These are phyloP conservation scores for Embidobia sp. DNA, from an alignment of 2,888 invertebrate genomes.

Conservation along the genomic window DNA sequence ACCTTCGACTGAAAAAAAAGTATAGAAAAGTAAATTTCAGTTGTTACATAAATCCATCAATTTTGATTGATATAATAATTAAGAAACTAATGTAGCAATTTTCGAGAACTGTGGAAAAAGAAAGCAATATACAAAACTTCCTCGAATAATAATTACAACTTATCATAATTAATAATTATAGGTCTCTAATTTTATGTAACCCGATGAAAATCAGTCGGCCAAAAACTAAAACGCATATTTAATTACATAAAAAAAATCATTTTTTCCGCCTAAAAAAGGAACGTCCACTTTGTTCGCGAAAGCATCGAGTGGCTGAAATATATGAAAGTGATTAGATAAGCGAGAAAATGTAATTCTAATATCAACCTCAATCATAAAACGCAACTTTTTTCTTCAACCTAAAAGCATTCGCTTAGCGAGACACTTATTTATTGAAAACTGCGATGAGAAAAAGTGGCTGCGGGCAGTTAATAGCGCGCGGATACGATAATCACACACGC, in stretches of 20 bases:
- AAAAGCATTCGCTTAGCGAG: no score
- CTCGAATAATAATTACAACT: not conserved
- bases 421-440: slow-evolving; percentile 7
- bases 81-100: no score
- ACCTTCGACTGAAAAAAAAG: no score
- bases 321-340: slow-evolving; percentile 33
- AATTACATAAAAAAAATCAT: slow-evolving; percentile 1
- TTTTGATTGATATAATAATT: no score
- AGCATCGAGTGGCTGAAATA: slow-evolving; percentile 5
- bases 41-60: no score
- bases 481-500: slow-evolving; percentile 19
- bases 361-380: no score
- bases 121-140: no score
- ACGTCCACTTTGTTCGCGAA: slow-evolving; percentile 12
- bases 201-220: not conserved
- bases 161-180: no score
- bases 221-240: not conserved
- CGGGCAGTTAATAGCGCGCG: not conserved
- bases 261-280: not conserved
- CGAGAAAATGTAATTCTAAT: not conserved
- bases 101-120: no score
- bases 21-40: no score
- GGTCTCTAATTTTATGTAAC: slow-evolving; percentile 14
- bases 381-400: no score
- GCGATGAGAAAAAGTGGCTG: not conserved